A percentile compares a stretch with the other conserved stretches of the same genome.
Conservation (phyloP, 1,140 invertebrate species). For the Patella vulgata region DNA sequence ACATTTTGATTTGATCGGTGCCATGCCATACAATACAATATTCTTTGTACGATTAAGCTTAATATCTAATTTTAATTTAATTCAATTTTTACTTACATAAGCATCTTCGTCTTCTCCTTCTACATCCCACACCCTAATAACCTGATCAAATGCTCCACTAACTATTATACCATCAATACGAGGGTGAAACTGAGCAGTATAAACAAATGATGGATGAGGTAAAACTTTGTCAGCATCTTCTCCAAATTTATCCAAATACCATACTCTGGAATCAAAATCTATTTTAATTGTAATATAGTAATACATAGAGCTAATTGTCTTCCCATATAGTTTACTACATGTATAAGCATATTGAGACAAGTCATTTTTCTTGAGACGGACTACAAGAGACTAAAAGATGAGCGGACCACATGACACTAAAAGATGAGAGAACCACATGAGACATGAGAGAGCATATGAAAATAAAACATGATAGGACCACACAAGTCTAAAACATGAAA, state of each 20-base stretch:
- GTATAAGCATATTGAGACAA: too few relatives aligned
- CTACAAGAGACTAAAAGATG: too few relatives aligned
- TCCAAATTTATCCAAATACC: conserved; percentile 69
- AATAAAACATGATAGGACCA: too few relatives aligned
- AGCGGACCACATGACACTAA: too few relatives aligned
- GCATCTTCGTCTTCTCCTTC: conserved; percentile 42
- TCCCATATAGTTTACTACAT: too few relatives aligned
- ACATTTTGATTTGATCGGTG: too few relatives aligned
- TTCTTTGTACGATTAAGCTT: too few relatives aligned
- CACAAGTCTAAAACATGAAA: too few relatives aligned
- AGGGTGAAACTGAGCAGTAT: conserved; percentile 72
- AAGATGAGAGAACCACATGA: too few relatives aligned
- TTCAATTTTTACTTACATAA: conserved; percentile 33
- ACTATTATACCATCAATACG: conserved; percentile 66
- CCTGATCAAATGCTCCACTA: conserved; percentile 74
- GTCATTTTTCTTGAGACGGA: too few relatives aligned
- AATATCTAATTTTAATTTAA: background rate
- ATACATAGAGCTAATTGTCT: too few relatives aligned
- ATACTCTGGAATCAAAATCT: conserved; percentile 67
- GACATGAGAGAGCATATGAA: too few relatives aligned
- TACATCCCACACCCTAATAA: conserved; percentile 73
- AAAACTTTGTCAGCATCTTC: conserved; percentile 68
- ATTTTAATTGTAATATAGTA: conserved; percentile 5
- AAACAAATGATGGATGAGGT: conserved; percentile 76
- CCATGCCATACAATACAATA: conserved; percentile 1